Percentiles rank a stretch among this genome's conserved stretches.
Conservation (phyloP, 2,113 vertebrate genomes). For the Passer montanus region DNA sequence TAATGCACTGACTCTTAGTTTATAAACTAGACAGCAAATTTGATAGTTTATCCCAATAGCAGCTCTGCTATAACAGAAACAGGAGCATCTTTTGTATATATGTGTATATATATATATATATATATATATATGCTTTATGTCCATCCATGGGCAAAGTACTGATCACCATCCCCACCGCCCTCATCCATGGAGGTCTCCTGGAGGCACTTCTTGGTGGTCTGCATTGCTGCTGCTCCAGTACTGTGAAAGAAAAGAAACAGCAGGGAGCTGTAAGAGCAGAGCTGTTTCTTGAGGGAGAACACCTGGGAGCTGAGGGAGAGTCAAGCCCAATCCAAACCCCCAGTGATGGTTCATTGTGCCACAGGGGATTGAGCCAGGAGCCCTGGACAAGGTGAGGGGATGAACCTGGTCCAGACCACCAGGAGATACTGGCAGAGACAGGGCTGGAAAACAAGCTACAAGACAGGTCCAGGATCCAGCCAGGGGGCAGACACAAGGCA, state of each 20-base stretch:
- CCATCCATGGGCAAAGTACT: neutral
- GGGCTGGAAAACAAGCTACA: neutral
- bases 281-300: neutral
- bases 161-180: neutral
- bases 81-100: neutral
- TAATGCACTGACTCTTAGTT: neutral
- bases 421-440: neutral
- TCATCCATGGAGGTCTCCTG: neutral
- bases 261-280: neutral
- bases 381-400: neutral
- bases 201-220: neutral
- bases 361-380: neutral
- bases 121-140: neutral
- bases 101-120: fast-evolving
- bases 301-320: neutral
- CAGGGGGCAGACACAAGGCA: neutral
- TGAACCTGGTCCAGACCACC: neutral
- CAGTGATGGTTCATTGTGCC: neutral
- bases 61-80: neutral
- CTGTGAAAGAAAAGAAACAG: neutral
- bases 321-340: neutral
- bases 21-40: neutral
- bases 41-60: neutral
- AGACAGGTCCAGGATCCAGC: neutral
- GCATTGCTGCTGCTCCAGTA: neutral